These are phyloP conservation scores for Amphipoea lucens DNA, from an alignment of 2,888 invertebrate species.

Conservation along the genomic window DNA sequence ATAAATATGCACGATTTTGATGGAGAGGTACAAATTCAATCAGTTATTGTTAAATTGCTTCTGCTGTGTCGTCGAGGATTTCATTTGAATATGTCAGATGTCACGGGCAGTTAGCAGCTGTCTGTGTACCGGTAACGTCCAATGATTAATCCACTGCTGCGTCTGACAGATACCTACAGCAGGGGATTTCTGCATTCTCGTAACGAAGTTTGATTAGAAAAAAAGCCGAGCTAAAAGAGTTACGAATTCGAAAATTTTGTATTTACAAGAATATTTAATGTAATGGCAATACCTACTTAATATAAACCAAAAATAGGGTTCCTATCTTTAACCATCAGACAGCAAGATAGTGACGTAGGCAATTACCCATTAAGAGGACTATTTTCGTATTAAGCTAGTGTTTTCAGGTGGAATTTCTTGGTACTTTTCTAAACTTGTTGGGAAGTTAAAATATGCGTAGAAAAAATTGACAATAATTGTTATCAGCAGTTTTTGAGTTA, in stretches of 20 bases:
- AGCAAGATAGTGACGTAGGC: not conserved
- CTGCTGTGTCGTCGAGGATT: not conserved
- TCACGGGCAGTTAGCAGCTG: not conserved
- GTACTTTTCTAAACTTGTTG: not conserved
- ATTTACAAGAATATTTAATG: not conserved
- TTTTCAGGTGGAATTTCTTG: not conserved
- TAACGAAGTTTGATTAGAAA: not conserved
- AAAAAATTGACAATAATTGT: not conserved
- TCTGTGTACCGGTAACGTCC: not conserved
- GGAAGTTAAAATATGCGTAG: not conserved
- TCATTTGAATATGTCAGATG: slow-evolving; percentile 1
- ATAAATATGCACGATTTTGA: slow-evolving; percentile 30
- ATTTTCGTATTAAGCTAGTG: not conserved
- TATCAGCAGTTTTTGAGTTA: not conserved
- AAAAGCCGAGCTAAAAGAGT: not conserved
- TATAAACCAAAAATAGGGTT: not conserved
- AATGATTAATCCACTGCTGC: not conserved
- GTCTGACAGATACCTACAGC: not conserved
- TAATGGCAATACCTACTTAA: not conserved
- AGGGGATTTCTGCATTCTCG: not conserved
- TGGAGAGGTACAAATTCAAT: slow-evolving; percentile 35
- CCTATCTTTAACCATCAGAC: not conserved
- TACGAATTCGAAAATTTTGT: not conserved
- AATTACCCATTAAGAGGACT: not conserved
- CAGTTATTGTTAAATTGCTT: slow-evolving; percentile 33